Evolutionary conservation across 92 coral and sea anemone species (phyloP).

Genomic region (Actinernus sp.): DNA sequence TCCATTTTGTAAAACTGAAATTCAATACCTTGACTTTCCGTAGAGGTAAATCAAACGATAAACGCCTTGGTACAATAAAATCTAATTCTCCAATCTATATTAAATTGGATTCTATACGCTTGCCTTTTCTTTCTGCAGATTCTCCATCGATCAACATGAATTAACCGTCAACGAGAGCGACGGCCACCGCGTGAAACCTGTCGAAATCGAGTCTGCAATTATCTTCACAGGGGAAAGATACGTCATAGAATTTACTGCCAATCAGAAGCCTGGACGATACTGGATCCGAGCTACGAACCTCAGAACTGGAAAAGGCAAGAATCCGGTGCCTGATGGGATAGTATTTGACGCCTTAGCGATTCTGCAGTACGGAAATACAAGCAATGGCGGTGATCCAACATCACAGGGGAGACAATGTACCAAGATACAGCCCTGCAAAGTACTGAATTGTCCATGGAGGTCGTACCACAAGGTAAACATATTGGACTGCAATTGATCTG

Average conservation of each 20-base stretch:
- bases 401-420: conserved; percentile 43
- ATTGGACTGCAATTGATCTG: too few relatives aligned
- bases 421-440: conserved; percentile 40
- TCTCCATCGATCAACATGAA: conserved; percentile 67
- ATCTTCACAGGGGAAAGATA: conserved; percentile 83
- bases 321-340: conserved; percentile 40
- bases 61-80: too few relatives aligned
- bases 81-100: too few relatives aligned
- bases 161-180: conserved; percentile 76
- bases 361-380: conserved; percentile 33
- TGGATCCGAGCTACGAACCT: conserved; percentile 75
- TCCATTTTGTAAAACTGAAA: too few relatives aligned
- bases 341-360: conserved; percentile 65
- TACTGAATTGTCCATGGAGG: conserved; percentile 70
- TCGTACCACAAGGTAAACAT: conserved; percentile 17
- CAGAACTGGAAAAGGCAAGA: conserved; percentile 27
- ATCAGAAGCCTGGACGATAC: conserved; percentile 36
- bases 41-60: too few relatives aligned
- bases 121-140: too few relatives aligned
- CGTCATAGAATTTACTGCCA: conserved; percentile 71
- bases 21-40: too few relatives aligned
- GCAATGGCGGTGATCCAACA: conserved; percentile 26
- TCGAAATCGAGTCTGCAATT: conserved; percentile 67
- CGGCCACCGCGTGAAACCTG: conserved; percentile 69
- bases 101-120: too few relatives aligned